A percentile compares a stretch with the other conserved stretches of the same genome.
Evolutionary conservation across 2,797 vertebrate genomes (phyloP).

Genomic region (Bovichtus variegatus): DNA sequence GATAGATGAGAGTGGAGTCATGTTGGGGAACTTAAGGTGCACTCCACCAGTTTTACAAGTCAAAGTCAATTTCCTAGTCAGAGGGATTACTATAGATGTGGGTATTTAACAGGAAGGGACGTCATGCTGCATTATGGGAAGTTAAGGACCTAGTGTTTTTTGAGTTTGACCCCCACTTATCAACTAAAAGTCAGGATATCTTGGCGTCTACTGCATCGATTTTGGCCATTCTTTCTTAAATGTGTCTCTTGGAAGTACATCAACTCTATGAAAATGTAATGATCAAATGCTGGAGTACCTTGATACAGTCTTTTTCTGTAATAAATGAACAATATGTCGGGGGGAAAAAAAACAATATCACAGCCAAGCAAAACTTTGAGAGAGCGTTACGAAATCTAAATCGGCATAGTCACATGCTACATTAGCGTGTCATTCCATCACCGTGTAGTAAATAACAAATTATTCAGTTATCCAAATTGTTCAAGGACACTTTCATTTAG

Average conservation of each 20-base stretch:
- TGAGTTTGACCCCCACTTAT: not conserved
- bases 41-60: no score
- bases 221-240: not conserved
- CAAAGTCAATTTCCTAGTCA: not conserved
- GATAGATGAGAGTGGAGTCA: slow-evolving; percentile 39
- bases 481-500: not conserved
- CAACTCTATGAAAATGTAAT: not conserved
- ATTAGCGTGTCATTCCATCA: not conserved
- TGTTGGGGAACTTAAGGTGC: no score
- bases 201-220: not conserved
- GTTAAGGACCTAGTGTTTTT: no score
- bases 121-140: not conserved
- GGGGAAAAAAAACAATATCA: not conserved
- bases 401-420: not conserved
- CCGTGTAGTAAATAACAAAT: not conserved
- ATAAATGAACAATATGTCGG: not conserved
- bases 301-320: not conserved
- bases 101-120: not conserved
- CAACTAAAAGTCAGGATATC: not conserved
- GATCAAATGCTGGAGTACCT: not conserved
- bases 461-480: not conserved
- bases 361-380: not conserved
- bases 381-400: not conserved
- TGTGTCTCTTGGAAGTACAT: not conserved
- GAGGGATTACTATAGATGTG: not conserved